Evolutionary conservation across 2,113 vertebrate genomes (phyloP).

Genomic region (Numida meleagris): DNA sequence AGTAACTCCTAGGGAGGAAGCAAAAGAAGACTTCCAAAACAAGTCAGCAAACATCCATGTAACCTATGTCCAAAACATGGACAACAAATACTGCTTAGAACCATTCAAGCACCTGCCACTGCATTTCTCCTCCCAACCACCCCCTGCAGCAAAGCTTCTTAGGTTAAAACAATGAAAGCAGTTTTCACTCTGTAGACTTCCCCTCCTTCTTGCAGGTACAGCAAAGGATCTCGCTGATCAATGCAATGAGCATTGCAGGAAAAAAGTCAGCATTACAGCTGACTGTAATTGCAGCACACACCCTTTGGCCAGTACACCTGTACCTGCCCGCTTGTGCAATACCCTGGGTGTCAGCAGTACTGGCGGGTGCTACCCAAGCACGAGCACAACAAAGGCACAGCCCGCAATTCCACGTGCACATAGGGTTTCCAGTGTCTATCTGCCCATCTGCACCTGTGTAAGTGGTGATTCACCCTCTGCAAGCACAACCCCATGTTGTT

Average conservation of each 20-base stretch:
- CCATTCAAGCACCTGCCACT: background rate
- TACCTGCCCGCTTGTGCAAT: constrained; percentile 39
- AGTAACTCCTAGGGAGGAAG: background rate
- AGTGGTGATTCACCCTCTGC: constrained; percentile 4
- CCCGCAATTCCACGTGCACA: background rate
- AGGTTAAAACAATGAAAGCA: background rate
- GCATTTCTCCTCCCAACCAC: background rate
- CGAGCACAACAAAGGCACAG: background rate
- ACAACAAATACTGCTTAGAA: background rate
- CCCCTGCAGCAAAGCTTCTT: background rate
- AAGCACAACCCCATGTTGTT: background rate
- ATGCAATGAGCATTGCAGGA: background rate
- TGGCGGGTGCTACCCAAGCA: background rate
- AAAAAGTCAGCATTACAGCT: background rate
- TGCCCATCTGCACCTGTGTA: background rate
- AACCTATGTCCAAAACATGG: background rate
- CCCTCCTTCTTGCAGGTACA: background rate
- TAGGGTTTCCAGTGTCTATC: background rate
- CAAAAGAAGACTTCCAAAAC: background rate
- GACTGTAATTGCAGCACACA: background rate
- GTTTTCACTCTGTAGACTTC: background rate
- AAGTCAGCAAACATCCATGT: background rate
- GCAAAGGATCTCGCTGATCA: background rate
- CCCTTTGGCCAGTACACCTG: constrained; percentile 26
- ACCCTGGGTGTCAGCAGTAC: background rate